Percentiles rank a stretch among this genome's conserved stretches.
These are phyloP conservation scores for Sphenopsis melanotis DNA, from an alignment of 2,797 vertebrate species.

Conservation along the genomic window DNA sequence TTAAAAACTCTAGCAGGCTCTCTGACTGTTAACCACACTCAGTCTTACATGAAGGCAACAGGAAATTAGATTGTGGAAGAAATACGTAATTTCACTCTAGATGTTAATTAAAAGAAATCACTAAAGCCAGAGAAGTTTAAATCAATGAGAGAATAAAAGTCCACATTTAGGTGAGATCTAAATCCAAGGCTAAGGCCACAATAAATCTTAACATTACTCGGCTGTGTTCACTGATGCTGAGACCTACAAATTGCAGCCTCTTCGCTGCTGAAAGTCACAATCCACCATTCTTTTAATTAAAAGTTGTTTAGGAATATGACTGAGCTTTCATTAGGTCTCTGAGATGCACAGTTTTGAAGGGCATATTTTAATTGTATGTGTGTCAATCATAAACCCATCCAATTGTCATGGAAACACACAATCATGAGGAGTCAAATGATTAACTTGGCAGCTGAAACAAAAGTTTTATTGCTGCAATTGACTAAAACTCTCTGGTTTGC, in stretches of 20 bases:
- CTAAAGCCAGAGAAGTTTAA: neutral
- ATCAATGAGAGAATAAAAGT: neutral
- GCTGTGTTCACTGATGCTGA: neutral
- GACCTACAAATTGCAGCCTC: neutral
- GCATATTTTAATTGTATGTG: neutral
- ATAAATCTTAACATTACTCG: neutral
- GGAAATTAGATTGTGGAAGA: neutral
- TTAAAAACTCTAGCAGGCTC: neutral
- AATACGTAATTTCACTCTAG: neutral
- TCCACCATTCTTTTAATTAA: neutral
- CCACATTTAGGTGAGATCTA: neutral
- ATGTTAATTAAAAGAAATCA: slow-evolving; percentile 5
- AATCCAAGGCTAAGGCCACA: neutral
- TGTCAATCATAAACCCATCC: slow-evolving; percentile 39
- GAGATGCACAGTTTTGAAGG: neutral
- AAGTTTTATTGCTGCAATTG: slow-evolving; percentile 50
- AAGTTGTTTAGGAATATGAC: neutral
- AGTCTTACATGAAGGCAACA: neutral
- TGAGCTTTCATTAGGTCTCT: neutral
- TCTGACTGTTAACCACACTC: neutral
- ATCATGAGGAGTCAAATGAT: neutral
- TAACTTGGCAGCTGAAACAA: slow-evolving; percentile 10
- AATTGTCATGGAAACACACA: slow-evolving; percentile 48
- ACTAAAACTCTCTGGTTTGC: slow-evolving; percentile 57
- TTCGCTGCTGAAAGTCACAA: neutral